Base-by-base conservation (phyloP, 2,797 vertebrate species). In the Buphagus erythrorhynchus region DNA sequence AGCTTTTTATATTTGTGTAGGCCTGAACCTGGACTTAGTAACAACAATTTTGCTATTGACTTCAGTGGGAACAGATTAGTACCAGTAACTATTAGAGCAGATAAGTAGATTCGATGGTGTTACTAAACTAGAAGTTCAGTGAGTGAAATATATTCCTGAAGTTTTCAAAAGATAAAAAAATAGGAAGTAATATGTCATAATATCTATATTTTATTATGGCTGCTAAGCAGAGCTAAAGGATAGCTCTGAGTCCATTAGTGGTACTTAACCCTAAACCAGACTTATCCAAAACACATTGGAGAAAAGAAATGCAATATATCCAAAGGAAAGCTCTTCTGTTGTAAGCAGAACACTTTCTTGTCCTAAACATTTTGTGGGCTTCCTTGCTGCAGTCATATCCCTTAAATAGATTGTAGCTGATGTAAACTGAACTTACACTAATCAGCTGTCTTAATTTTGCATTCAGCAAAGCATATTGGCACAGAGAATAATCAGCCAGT, bases 361-460 rank as follows among this genome's bases (percentile, higher is more conserved):
- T 46, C 49, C 73, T 46, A 35, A 82, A 67, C 49, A 54, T 51
- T 93, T 43, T 77, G 43, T 71, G 83, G n/a, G 20, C 61, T 92
- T 73, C 71, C 24, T 88, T 14, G 2, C 1, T 79, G 86, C 42
- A 74, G 29, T 31, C 16, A 4, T 42, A 73, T 73, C 10, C 0
- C 45, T 75, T 81, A 48, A 79, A 86, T 12, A 88, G 74, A 35
- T 62, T 62, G 72, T 42, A 51, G 49, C 25, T 93, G 52, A 69
- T 33, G 25, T 48, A 67, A 66, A 61, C 77, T 85, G 86, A 90
- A 87, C 17, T 91, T 55, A 35, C 1, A 29, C 52, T 69, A 76
- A 96, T 86, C 25, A 94, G 12, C 62, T 49, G 16, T 31, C 69
- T 93, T 61, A 61, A 86, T 91, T 69, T 84, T 72, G 31, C 28